A percentile compares a stretch with the other conserved stretches of the same genome.
Evolutionary conservation across 2,888 invertebrate species (phyloP).

Genomic region (Piscicola geometra): DNA sequence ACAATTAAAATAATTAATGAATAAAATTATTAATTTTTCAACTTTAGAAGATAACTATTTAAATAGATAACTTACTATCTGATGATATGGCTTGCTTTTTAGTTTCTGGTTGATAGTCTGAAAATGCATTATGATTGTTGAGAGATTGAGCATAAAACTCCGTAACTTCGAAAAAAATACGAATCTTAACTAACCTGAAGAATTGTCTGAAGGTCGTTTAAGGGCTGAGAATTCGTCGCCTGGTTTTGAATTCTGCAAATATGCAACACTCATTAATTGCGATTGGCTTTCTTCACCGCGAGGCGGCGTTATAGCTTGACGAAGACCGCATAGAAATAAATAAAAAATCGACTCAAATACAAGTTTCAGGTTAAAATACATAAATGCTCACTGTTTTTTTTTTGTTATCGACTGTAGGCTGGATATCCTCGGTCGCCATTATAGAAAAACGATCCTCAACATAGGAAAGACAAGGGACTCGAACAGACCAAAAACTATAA

Average conservation of each 20-base stretch:
- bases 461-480: conserved; percentile 16
- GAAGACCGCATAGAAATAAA: neutral
- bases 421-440: conserved; percentile 17
- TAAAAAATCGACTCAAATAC: neutral
- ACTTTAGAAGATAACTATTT: neutral
- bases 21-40: neutral
- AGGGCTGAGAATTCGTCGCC: conserved; percentile 16
- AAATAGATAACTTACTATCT: conserved; percentile 38
- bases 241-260: neutral
- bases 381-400: neutral
- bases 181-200: neutral
- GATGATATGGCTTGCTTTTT: conserved; percentile 42
- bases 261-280: neutral
- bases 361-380: neutral
- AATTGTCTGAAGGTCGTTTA: neutral
- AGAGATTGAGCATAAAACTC: neutral
- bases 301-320: too few species aligned
- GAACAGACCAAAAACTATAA: conserved; percentile 5
- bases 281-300: too few species aligned
- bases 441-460: conserved; percentile 14
- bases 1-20: too few species aligned
- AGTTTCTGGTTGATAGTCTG: conserved; percentile 43
- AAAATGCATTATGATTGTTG: neutral
- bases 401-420: conserved; percentile 16
- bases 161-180: neutral